A percentile compares a stretch with the other conserved stretches of the same genome.
phyloP scores from a whole-genome alignment of 2,888 invertebrate species.

The Acanthosepion esculentum region DNA sequence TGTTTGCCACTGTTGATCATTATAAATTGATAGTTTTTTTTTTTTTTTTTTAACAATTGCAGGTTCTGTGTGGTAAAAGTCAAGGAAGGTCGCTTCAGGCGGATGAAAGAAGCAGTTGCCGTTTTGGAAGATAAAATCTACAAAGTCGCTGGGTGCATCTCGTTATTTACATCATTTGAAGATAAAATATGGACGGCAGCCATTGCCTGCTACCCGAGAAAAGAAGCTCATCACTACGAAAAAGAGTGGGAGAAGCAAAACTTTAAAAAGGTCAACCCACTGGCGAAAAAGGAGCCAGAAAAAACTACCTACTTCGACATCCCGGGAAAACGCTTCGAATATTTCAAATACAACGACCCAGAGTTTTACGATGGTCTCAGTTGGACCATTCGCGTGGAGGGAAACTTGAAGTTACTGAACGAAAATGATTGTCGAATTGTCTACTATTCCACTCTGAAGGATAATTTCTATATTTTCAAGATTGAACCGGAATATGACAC shows the following conservation, averaged over 20 bases:
- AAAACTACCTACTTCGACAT: not conserved
- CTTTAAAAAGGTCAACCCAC: slow-evolving; percentile 13
- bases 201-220: slow-evolving; percentile 65
- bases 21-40: not conserved
- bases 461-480: slow-evolving; percentile 69
- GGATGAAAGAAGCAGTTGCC: slow-evolving; percentile 64
- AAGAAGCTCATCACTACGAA: slow-evolving; percentile 58
- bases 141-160: slow-evolving; percentile 67
- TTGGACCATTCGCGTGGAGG: slow-evolving; percentile 62
- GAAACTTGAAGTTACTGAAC: slow-evolving; percentile 56
- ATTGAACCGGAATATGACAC: slow-evolving; percentile 67
- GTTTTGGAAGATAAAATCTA: slow-evolving; percentile 61
- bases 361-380: slow-evolving; percentile 66
- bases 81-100: slow-evolving; percentile 63
- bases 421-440: slow-evolving; percentile 58
- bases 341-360: slow-evolving; percentile 51
- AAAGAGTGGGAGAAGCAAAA: slow-evolving; percentile 56
- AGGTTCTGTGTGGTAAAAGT: slow-evolving; percentile 71
- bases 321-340: not conserved
- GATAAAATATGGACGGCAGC: slow-evolving; percentile 71
- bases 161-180: slow-evolving; percentile 68
- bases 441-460: slow-evolving; percentile 62
- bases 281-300: slow-evolving; percentile 45
- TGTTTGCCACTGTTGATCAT: not conserved
- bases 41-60: slow-evolving; percentile 50